These are phyloP conservation scores for Enteromius radiatus DNA, from an alignment of 2,797 vertebrate genomes.

Conservation along the genomic window DNA sequence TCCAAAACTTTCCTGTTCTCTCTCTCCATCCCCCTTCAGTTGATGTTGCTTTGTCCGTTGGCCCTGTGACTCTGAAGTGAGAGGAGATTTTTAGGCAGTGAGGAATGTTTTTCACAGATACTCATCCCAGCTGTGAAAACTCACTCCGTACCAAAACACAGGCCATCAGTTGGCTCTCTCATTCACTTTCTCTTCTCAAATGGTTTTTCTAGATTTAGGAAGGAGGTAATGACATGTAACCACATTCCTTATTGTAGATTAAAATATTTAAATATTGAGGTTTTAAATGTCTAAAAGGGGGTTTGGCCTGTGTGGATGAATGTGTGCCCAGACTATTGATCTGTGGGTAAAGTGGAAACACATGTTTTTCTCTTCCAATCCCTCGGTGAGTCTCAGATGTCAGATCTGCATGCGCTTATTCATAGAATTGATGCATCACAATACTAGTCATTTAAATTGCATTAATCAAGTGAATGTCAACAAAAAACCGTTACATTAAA, in stretches of 20 bases:
- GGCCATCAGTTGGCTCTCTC: conserved; percentile 41
- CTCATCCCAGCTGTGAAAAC: conserved; percentile 75
- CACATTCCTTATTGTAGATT: conserved; percentile 24
- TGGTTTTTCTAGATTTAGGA: conserved; percentile 48
- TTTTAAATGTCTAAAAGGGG: conserved; percentile 5
- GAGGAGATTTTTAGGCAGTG: conserved; percentile 50
- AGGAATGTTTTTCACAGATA: conserved; percentile 62
- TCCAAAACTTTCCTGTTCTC: conserved; percentile 11
- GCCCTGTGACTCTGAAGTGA: conserved; percentile 50
- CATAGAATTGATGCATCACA: conserved; percentile 25
- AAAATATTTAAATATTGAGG: conserved; percentile 10
- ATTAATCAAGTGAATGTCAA: background rate
- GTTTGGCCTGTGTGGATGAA: conserved; percentile 32
- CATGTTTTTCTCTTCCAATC: conserved; percentile 4
- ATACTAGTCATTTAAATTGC: conserved; percentile 1
- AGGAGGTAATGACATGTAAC: conserved; percentile 38
- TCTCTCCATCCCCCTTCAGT: conserved; percentile 20
- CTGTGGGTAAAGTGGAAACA: conserved; percentile 28
- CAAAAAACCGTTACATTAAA: background rate
- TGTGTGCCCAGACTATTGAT: conserved; percentile 45
- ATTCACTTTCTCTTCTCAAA: conserved; percentile 49
- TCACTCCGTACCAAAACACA: conserved; percentile 57
- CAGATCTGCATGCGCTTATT: conserved; percentile 42
- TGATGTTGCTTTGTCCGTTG: conserved; percentile 46
- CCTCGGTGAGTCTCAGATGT: conserved; percentile 39